A percentile compares a stretch with the other conserved stretches of the same genome.
Evolutionary conservation across 2,888 invertebrate species (phyloP).

Genomic region (Sphaeridia pumilis): DNA sequence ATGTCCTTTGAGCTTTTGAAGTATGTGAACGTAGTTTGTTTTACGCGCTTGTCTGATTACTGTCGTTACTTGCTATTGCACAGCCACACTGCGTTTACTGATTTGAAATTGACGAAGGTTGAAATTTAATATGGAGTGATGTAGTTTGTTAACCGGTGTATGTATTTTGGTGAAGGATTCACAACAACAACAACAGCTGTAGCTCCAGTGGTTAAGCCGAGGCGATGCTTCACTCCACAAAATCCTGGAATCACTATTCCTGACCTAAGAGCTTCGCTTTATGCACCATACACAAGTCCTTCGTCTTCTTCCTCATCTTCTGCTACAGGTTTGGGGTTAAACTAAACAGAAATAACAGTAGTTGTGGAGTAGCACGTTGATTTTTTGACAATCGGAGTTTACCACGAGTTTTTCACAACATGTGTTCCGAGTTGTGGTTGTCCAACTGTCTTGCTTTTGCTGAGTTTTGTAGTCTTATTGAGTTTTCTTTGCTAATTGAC

Average conservation of each 20-base stretch:
- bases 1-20: no score
- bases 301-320: conserved; percentile 23
- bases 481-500: not conserved
- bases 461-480: not conserved
- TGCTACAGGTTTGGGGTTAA: conserved; percentile 27
- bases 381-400: no score
- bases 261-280: conserved; percentile 37
- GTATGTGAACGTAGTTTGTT: no score
- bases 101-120: no score
- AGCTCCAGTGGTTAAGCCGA: conserved; percentile 33
- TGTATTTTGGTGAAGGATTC: conserved; percentile 32
- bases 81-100: no score
- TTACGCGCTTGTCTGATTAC: no score
- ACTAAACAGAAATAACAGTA: conserved; percentile 5
- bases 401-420: no score
- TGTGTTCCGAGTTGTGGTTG: not conserved
- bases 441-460: not conserved
- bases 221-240: conserved; percentile 33
- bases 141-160: no score
- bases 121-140: no score
- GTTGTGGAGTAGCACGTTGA: no score
- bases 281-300: conserved; percentile 32
- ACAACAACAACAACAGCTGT: no score
- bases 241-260: conserved; percentile 34
- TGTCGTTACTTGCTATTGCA: no score